Conservation (phyloP, 2,888 invertebrate species). For the Papilio elwesi region DNA sequence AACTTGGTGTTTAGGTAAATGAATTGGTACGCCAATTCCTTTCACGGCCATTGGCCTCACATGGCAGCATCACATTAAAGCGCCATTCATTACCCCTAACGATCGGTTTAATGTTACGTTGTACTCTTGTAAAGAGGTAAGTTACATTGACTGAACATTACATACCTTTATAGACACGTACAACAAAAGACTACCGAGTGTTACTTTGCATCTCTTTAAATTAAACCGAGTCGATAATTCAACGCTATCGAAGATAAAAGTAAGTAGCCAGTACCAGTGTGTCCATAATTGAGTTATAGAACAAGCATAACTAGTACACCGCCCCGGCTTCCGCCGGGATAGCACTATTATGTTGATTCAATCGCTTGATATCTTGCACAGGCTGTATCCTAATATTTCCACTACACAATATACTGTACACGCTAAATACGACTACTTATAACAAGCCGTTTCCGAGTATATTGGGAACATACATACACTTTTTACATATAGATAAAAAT, state of each 20-base stretch:
- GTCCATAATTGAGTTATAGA: too few species aligned
- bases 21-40: background rate
- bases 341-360: too few species aligned
- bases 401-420: too few species aligned
- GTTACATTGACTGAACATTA: background rate
- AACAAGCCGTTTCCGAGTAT: too few species aligned
- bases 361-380: too few species aligned
- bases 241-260: background rate
- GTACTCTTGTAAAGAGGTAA: background rate
- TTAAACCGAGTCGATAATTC: background rate
- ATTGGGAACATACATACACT: too few species aligned
- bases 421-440: too few species aligned
- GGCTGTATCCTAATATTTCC: too few species aligned
- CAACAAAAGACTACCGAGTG: background rate
- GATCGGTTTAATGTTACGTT: constrained; percentile 1
- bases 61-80: background rate
- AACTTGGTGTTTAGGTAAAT: background rate
- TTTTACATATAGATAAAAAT: too few species aligned
- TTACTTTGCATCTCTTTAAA: background rate
- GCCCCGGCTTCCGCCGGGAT: too few species aligned
- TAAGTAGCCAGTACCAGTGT: background rate
- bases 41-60: background rate
- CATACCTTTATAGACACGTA: background rate
- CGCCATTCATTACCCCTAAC: constrained; percentile 8
- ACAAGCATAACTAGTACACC: too few species aligned